These are phyloP conservation scores for Incurvaria masculella DNA, from an alignment of 2,888 invertebrate species.

Conservation along the genomic window DNA sequence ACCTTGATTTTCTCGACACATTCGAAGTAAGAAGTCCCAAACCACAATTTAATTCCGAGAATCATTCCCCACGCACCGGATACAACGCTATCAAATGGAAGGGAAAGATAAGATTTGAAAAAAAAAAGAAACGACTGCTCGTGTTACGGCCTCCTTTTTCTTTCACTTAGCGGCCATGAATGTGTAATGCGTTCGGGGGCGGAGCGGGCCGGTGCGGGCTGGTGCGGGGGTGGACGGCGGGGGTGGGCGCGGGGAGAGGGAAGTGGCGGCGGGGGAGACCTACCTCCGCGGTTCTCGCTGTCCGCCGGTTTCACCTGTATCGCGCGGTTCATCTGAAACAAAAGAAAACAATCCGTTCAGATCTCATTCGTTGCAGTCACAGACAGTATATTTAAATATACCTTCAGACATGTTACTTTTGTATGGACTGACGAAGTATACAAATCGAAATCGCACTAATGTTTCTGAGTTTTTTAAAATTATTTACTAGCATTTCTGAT, in stretches of 20 bases:
- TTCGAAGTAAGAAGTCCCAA: not conserved
- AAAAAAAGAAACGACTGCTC: not conserved
- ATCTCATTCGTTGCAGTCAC: not conserved
- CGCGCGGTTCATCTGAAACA: slow-evolving; percentile 98
- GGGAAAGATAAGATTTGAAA: not conserved
- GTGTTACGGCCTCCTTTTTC: not conserved
- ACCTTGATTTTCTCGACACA: not conserved
- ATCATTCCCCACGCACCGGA: not conserved
- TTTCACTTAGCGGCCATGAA: not conserved
- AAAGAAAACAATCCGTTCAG: slow-evolving; percentile 22
- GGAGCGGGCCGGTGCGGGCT: no score
- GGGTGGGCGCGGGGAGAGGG: slow-evolving; percentile 2
- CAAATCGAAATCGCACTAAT: no score
- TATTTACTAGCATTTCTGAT: no score
- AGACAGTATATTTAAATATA: no score
- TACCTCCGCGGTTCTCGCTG: slow-evolving; percentile 98
- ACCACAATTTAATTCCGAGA: not conserved
- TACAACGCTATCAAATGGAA: not conserved
- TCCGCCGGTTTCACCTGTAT: slow-evolving; percentile 99
- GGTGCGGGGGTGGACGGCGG: no score
- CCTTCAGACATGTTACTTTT: no score
- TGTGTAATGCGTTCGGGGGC: not conserved
- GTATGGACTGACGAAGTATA: no score
- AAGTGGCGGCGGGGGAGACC: slow-evolving; percentile 27
- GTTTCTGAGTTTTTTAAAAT: no score